Evolutionary conservation across 2,888 invertebrate genomes (phyloP).

Genomic region (Dexiosoma caninum): DNA sequence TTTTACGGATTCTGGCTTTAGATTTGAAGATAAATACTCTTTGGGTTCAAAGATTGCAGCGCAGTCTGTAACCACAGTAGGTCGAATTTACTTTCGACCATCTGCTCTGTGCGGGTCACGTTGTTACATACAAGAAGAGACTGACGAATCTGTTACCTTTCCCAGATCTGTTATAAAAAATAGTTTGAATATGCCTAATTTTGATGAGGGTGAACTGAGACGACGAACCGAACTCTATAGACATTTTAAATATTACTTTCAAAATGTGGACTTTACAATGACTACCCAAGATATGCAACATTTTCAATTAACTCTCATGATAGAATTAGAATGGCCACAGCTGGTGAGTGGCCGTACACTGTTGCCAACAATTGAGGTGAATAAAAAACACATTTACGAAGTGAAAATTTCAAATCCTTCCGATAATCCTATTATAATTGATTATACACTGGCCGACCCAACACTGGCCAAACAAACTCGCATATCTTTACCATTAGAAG

Average conservation of each 20-base stretch:
- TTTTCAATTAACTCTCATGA: slow-evolving; percentile 74
- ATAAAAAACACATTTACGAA: slow-evolving; percentile 72
- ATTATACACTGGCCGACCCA: slow-evolving; percentile 74
- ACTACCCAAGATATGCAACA: slow-evolving; percentile 75
- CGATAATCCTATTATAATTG: slow-evolving; percentile 71
- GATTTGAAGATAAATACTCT: slow-evolving; percentile 79
- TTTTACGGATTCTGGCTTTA: slow-evolving; percentile 82
- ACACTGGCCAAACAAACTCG: slow-evolving; percentile 70
- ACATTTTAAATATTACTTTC: slow-evolving; percentile 73
- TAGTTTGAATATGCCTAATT: slow-evolving; percentile 66
- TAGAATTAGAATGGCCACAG: slow-evolving; percentile 77
- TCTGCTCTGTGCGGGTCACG: slow-evolving; percentile 82
- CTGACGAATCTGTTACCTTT: slow-evolving; percentile 62
- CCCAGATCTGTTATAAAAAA: slow-evolving; percentile 44
- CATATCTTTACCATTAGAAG: slow-evolving; percentile 74
- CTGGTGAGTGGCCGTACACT: slow-evolving; percentile 72
- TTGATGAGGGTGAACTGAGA: slow-evolving; percentile 74
- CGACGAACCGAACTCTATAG: slow-evolving; percentile 75
- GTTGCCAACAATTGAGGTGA: slow-evolving; percentile 74
- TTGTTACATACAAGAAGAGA: slow-evolving; percentile 72
- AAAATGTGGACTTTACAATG: slow-evolving; percentile 74
- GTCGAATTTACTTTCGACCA: slow-evolving; percentile 85
- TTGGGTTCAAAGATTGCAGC: slow-evolving; percentile 77
- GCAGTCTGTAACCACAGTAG: slow-evolving; percentile 79
- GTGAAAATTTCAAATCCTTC: slow-evolving; percentile 75